Evolutionary conservation across 2,797 vertebrate genomes (phyloP).

Genomic region (Siniperca undulata): DNA sequence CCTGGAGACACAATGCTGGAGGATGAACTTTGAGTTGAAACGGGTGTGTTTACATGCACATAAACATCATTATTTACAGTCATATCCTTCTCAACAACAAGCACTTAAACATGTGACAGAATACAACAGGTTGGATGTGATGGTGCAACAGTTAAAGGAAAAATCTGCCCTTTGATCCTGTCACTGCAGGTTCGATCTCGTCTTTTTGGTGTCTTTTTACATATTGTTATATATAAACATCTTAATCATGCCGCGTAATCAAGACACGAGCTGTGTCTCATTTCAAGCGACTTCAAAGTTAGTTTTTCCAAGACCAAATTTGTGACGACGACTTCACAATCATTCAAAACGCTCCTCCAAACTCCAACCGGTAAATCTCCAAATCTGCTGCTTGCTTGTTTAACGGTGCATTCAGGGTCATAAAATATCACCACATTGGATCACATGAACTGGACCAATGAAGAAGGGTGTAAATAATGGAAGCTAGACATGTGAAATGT

Average conservation of each 20-base stretch:
- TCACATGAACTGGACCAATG: neutral
- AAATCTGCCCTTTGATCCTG: constrained; percentile 37
- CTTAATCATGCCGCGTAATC: neutral
- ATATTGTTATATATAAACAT: neutral
- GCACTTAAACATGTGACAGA: neutral
- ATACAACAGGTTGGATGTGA: neutral
- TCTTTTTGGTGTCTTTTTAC: neutral
- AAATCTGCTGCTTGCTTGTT: neutral
- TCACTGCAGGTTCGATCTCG: neutral
- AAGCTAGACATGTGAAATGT: neutral
- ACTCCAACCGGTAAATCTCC: neutral
- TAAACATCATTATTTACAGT: neutral
- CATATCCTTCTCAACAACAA: neutral
- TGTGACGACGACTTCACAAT: neutral
- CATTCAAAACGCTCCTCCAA: neutral
- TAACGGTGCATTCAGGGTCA: constrained; percentile 11
- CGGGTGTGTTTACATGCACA: constrained; percentile 54
- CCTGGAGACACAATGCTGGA: constrained; percentile 19
- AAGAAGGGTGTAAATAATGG: neutral
- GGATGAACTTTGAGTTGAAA: neutral
- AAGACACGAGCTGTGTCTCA: neutral
- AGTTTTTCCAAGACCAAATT: neutral
- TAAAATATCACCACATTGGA: neutral
- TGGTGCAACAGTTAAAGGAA: constrained; percentile 25
- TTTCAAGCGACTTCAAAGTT: neutral